Conservation (phyloP, 2,113 vertebrate genomes). For the Eolophus roseicapilla region DNA sequence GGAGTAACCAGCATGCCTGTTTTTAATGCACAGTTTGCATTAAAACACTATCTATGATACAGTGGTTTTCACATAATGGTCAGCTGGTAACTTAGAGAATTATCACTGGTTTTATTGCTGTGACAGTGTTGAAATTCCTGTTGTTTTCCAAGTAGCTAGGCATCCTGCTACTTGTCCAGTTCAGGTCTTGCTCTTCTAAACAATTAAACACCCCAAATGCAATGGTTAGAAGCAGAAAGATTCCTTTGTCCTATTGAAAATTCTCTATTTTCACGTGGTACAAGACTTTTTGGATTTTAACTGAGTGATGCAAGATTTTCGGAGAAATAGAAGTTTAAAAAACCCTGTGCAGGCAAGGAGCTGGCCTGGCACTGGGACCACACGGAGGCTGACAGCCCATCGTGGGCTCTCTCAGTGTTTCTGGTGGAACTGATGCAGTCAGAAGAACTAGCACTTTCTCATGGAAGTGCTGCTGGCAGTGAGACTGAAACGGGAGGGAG, state of each 20-base stretch:
- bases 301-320: not conserved
- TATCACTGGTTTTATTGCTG: not conserved
- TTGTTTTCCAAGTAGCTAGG: not conserved
- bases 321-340: not conserved
- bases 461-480: not conserved
- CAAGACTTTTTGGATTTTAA: not conserved
- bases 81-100: not conserved
- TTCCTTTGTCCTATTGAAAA: not conserved
- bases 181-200: not conserved
- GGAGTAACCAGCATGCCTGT: not conserved
- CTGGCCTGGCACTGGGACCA: not conserved
- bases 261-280: not conserved
- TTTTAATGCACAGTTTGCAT: not conserved
- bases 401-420: accelerated
- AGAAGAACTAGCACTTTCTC: not conserved
- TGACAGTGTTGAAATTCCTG: not conserved
- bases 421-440: not conserved
- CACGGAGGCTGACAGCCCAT: not conserved
- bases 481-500: not conserved
- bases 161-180: not conserved
- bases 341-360: not conserved
- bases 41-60: not conserved
- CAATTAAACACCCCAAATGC: not conserved
- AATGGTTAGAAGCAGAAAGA: not conserved
- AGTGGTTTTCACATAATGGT: not conserved